These are phyloP conservation scores for Zoanthus sociatus DNA, from an alignment of 92 coral and sea anemone genomes.

Conservation along the genomic window DNA sequence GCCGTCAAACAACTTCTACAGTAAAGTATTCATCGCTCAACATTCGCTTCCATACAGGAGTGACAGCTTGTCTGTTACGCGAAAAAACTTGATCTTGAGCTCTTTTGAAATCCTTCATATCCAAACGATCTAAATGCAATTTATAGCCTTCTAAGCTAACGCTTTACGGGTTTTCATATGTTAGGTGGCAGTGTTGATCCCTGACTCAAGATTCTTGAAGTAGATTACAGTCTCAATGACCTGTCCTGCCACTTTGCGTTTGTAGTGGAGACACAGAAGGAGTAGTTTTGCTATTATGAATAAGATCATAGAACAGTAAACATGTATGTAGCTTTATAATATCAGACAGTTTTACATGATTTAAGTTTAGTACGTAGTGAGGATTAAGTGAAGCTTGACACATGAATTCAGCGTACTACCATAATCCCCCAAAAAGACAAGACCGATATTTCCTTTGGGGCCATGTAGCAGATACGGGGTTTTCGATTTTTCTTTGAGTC, in stretches of 20 bases:
- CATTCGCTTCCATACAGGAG: background rate
- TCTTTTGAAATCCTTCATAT: constrained; percentile 29
- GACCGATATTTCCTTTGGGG: too few species aligned
- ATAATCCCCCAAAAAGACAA: too few species aligned
- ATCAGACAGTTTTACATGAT: too few species aligned
- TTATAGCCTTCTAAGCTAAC: constrained; percentile 25
- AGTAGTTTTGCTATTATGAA: background rate
- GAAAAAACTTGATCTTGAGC: constrained; percentile 47
- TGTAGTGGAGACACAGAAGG: background rate
- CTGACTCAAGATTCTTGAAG: constrained; percentile 49
- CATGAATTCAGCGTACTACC: too few species aligned
- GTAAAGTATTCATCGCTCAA: background rate
- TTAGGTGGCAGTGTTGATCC: background rate
- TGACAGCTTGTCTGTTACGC: constrained; percentile 7
- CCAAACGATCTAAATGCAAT: constrained; percentile 45
- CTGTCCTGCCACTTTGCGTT: background rate
- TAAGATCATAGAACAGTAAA: too few species aligned
- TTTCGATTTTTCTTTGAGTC: too few species aligned
- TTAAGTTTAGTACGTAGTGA: too few species aligned
- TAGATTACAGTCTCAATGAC: constrained; percentile 31
- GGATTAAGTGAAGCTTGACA: too few species aligned
- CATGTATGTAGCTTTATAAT: too few species aligned
- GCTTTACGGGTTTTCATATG: constrained; percentile 27
- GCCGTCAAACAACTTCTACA: background rate
- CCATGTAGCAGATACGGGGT: too few species aligned